Evolutionary conservation across 1,140 invertebrate genomes (phyloP).

Genomic region (Epicauta chinensis): DNA sequence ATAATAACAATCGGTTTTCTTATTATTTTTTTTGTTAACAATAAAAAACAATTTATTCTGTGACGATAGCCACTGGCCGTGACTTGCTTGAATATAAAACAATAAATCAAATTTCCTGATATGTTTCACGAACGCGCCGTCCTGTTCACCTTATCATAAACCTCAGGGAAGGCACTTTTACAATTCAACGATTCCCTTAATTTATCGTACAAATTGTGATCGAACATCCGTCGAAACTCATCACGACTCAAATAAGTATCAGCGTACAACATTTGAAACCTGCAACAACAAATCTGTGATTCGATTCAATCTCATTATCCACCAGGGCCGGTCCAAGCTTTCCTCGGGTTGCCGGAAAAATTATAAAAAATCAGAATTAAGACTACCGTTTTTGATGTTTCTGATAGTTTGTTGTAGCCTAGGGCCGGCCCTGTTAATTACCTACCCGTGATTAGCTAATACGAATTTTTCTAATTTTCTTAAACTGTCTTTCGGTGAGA

Average conservation of each 20-base stretch:
- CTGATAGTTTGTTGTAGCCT: no score
- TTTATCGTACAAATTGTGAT: constrained; percentile 70
- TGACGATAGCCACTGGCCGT: constrained; percentile 3
- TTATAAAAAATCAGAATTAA: no score
- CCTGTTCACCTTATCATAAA: constrained; percentile 75
- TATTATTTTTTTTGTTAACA: not conserved
- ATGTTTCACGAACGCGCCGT: constrained; percentile 49
- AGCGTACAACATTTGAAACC: constrained; percentile 81
- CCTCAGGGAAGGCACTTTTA: constrained; percentile 69
- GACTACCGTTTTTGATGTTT: no score
- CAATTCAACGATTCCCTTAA: constrained; percentile 55
- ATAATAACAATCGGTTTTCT: not conserved
- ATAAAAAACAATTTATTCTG: not conserved
- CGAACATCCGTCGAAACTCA: constrained; percentile 81
- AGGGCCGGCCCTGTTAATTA: no score
- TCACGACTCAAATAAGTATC: constrained; percentile 73
- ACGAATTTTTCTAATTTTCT: constrained; percentile 67
- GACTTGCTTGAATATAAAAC: no score
- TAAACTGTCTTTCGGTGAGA: constrained; percentile 59
- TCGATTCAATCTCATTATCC: no score
- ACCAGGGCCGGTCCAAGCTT: no score
- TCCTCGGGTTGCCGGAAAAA: no score
- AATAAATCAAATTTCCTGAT: no score
- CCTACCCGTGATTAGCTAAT: constrained; percentile 58
- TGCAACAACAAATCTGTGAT: no score